A percentile compares a stretch with the other conserved stretches of the same genome.
Evolutionary conservation across 2,888 invertebrate species (phyloP).

Genomic region (Osedax frankpressi): DNA sequence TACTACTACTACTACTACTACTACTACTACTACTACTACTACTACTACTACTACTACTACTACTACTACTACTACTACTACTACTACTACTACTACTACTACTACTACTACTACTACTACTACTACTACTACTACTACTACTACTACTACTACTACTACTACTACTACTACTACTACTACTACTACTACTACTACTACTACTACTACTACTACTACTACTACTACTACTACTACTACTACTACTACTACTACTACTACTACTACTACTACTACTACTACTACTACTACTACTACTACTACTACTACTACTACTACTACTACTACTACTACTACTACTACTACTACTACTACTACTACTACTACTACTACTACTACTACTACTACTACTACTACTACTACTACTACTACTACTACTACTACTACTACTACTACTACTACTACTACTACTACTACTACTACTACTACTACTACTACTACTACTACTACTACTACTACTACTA

Average conservation of each 20-base stretch:
- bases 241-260: conserved; percentile 1
- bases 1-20: conserved; percentile 34
- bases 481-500: conserved; percentile 13
- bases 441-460: conserved; percentile 2
- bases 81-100: not conserved
- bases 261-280: not conserved
- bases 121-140: not conserved
- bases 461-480: conserved; percentile 13
- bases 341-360: not conserved
- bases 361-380: conserved; percentile 1
- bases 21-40: conserved; percentile 42
- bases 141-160: conserved; percentile 1
- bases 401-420: not conserved
- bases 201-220: not conserved
- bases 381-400: not conserved
- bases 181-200: conserved; percentile 1
- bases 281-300: conserved; percentile 1
- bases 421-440: conserved; percentile 1
- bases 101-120: conserved; percentile 1
- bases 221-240: not conserved
- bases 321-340: conserved; percentile 1
- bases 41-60: conserved; percentile 1
- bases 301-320: not conserved
- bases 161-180: not conserved
- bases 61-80: conserved; percentile 1